A percentile compares a stretch with the other conserved stretches of the same genome.
These are phyloP conservation scores for Drosophila lowei DNA, from an alignment of 1,140 invertebrate genomes.

Conservation along the genomic window DNA sequence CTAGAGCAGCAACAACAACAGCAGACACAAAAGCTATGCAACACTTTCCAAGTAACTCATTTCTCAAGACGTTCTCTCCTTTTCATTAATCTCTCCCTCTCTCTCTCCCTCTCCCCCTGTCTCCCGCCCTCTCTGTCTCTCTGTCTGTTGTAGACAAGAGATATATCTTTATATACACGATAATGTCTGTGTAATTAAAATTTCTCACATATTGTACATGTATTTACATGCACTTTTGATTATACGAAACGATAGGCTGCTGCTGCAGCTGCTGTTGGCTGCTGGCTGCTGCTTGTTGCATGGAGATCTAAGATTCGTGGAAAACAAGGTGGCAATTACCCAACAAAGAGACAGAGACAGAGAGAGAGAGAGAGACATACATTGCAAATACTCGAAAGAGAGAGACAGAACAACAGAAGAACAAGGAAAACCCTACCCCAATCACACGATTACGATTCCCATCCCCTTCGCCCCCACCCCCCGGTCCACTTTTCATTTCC, in stretches of 20 bases:
- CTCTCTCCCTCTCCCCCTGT: no score
- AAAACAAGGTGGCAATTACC: constrained; percentile 76
- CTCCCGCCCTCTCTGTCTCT: no score
- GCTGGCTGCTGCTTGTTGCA: constrained; percentile 2
- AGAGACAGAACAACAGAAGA: constrained; percentile 14
- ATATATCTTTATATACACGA: constrained; percentile 37
- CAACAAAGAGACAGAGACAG: constrained; percentile 41
- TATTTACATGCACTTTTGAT: constrained; percentile 57
- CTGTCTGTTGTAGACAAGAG: constrained; percentile 15
- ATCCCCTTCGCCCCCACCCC: no score
- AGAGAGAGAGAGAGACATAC: constrained; percentile 17
- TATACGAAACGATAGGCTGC: constrained; percentile 34
- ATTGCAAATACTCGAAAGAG: constrained; percentile 49
- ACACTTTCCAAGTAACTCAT: constrained; percentile 76
- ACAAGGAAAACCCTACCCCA: constrained; percentile 11
- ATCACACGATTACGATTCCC: constrained; percentile 13
- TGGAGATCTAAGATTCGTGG: constrained; percentile 53
- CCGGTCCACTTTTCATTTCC: neutral
- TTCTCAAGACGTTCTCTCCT: constrained; percentile 63
- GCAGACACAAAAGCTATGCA: constrained; percentile 62
- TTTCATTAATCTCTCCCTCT: constrained; percentile 48
- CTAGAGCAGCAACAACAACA: constrained; percentile 40
- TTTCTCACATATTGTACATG: constrained; percentile 64
- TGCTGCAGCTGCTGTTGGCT: no score
- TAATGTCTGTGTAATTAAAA: constrained; percentile 68